Evolutionary conservation across 2,113 vertebrate genomes (phyloP).

Genomic region (Pangasianodon gigas): DNA sequence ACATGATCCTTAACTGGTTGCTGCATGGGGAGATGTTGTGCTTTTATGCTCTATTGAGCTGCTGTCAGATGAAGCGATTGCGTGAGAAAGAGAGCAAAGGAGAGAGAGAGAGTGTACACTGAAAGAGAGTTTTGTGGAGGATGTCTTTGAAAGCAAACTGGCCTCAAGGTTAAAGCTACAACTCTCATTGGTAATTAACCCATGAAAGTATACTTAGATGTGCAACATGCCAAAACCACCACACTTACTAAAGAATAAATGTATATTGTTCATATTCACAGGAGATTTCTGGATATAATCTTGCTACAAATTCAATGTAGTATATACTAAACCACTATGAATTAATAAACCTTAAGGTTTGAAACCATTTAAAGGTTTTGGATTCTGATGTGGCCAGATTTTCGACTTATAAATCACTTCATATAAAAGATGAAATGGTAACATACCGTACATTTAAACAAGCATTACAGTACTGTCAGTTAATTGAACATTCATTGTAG

Average conservation of each 20-base stretch:
- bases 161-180: conserved; percentile 47
- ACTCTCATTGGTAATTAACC: conserved; percentile 30
- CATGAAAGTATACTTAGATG: conserved; percentile 16
- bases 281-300: not conserved
- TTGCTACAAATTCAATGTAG: not conserved
- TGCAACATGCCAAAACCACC: not conserved
- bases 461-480: not conserved
- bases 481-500: not conserved
- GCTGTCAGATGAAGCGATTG: conserved; percentile 40
- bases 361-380: not conserved
- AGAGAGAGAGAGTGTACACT: conserved; percentile 15
- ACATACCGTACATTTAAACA: not conserved
- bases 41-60: conserved; percentile 41
- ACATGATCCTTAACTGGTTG: conserved; percentile 50
- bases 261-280: not conserved
- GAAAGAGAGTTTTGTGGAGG: not conserved
- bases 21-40: conserved; percentile 30
- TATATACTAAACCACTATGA: not conserved
- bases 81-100: conserved; percentile 41
- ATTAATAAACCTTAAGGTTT: not conserved
- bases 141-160: conserved; percentile 37
- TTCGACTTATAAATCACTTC: not conserved
- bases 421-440: not conserved
- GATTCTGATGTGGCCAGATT: not conserved
- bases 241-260: not conserved